Conservation (phyloP, 2,113 vertebrate genomes). For the Malurus elegans region DNA sequence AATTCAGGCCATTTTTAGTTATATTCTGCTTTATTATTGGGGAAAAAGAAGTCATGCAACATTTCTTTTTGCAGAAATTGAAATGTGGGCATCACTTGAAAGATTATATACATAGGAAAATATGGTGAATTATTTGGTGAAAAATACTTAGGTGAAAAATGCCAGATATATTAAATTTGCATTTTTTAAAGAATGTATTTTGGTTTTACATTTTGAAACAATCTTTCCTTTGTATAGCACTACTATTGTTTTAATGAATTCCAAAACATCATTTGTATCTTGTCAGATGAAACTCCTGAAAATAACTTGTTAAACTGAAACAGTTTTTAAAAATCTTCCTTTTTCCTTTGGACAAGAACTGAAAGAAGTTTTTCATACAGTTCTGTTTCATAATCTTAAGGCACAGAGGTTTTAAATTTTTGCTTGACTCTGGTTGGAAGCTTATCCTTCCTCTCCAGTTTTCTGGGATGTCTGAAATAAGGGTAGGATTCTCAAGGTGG, state of each 20-base stretch:
- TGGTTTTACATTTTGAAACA: background rate
- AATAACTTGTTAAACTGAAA: background rate
- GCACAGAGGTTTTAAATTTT: background rate
- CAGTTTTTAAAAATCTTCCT: background rate
- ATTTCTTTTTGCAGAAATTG: background rate
- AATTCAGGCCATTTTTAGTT: background rate
- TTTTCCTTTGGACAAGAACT: background rate
- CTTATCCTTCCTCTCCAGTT: background rate
- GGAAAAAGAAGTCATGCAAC: background rate
- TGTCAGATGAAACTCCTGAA: background rate
- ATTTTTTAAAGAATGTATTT: background rate
- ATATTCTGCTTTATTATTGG: background rate
- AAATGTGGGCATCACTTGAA: background rate
- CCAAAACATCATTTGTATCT: background rate
- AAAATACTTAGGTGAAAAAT: background rate
- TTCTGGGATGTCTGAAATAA: background rate
- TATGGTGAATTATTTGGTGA: background rate
- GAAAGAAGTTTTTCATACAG: background rate
- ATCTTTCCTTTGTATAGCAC: background rate
- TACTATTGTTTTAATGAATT: background rate
- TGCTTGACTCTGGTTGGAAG: background rate
- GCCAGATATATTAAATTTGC: background rate
- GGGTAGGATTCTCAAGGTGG: background rate
- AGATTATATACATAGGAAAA: background rate
- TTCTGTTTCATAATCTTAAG: background rate